phyloP scores from a whole-genome alignment of 2,113 vertebrate genomes.

The Pedetes capensis region DNA sequence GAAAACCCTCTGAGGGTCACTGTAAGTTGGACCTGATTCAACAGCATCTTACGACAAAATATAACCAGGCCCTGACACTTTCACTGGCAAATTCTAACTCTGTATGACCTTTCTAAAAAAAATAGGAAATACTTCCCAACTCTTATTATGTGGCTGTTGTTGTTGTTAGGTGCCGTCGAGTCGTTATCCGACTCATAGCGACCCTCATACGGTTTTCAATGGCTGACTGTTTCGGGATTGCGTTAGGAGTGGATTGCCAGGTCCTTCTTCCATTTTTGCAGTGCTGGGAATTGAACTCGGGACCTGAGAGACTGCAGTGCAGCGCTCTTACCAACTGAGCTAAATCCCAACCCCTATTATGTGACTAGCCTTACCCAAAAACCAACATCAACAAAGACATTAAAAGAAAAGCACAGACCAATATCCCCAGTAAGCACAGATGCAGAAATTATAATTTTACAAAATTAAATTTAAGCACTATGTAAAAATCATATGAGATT shows the following conservation, averaged over 20 bases:
- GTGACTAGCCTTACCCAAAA: background rate
- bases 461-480: background rate
- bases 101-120: background rate
- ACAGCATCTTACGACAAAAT: too few relatives aligned
- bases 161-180: too few relatives aligned
- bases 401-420: background rate
- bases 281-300: too few relatives aligned
- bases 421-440: background rate
- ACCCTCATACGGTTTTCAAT: too few relatives aligned
- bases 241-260: too few relatives aligned
- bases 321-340: too few relatives aligned
- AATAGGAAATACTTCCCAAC: background rate
- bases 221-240: too few relatives aligned
- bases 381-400: background rate
- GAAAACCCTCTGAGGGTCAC: too few relatives aligned
- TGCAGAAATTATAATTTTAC: background rate
- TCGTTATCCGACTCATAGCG: too few relatives aligned
- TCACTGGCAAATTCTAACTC: background rate
- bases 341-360: background rate
- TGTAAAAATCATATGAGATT: background rate
- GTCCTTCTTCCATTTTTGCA: too few relatives aligned
- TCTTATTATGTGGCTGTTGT: background rate
- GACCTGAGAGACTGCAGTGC: too few relatives aligned
- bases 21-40: too few relatives aligned
- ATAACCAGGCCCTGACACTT: background rate